Base-by-base conservation (phyloP, 2,888 invertebrate genomes). In the Sesamia inferens region DNA sequence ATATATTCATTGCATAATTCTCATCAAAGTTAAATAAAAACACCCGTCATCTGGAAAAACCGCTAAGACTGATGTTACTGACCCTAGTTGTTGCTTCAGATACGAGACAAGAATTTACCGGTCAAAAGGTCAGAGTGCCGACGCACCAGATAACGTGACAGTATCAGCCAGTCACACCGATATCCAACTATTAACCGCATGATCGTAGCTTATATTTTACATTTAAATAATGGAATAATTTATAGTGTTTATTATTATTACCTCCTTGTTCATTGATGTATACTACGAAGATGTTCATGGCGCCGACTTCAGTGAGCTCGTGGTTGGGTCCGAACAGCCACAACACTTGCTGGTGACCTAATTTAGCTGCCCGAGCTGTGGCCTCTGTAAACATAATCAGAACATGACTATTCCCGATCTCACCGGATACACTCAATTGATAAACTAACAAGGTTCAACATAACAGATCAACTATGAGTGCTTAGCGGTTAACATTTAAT, bases 221-320 rank as follows among this genome's bases (percentile, higher is more conserved):
- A 73, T 62, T 79, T 70, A 61, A 69, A 78, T 74, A 69, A 74
- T 59, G 59, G 44, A 51, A 54, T n/a, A 55, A 22, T 58, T 16
- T 71, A 39, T 44, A 31, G 19, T 71, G 16, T 39, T 69, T 64
- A 59, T 93, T 93, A 99, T 63, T 70, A 47, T 93, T 94, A 99
- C 99, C 98, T 97, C 99, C 99, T 90, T 98, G 96, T 71, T 99
- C 98, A 91, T 99, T 98, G 82, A 98, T 97, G 94, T 97, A 98
- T 88, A 98, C 97, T 92, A 99, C 97, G 92, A 99, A 99, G 71
- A 99, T 97, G 92, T 99, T 99, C 99, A 99, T 99, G 19, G 99
- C 98, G 69, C 99, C 99, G 63, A 99, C 99, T 97, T 99, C 99
- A 0, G 99, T 99, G 44, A 99, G 92, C 92, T 99, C 97, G 90